Conservation (phyloP, 53 echinoderm and acorn worm genomes). For the Mesocentrotus franciscanus region DNA sequence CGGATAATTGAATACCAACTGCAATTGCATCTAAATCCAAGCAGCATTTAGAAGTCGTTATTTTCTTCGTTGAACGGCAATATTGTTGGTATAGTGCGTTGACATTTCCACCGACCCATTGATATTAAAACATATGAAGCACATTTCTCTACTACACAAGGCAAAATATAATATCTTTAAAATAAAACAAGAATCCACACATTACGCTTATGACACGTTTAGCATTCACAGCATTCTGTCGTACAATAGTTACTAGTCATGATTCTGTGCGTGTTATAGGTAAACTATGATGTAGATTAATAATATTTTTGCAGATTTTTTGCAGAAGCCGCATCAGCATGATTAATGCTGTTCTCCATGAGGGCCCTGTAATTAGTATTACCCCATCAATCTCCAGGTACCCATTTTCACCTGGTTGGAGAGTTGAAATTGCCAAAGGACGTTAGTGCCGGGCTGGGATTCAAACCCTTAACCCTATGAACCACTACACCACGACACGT, state of each 20-base stretch:
- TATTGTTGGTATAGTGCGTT: not conserved
- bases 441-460: too few species aligned
- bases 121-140: slow-evolving; percentile 11
- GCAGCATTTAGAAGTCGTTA: not conserved
- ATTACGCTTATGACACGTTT: not conserved
- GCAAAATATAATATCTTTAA: not conserved
- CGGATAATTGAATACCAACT: slow-evolving; percentile 34
- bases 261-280: not conserved
- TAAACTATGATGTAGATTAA: too few species aligned
- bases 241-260: not conserved
- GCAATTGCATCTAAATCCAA: not conserved
- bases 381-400: too few species aligned
- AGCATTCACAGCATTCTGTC: not conserved
- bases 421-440: too few species aligned
- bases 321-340: too few species aligned
- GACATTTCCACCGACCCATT: slow-evolving; percentile 20
- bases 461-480: too few species aligned
- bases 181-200: not conserved
- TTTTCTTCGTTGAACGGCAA: not conserved
- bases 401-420: too few species aligned
- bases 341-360: too few species aligned
- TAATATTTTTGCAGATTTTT: too few species aligned
- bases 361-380: too few species aligned
- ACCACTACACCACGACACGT: too few species aligned
- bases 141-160: not conserved